Percentiles rank a stretch among this genome's conserved stretches.
phyloP scores from a whole-genome alignment of 23 tunicate genomes.

The Ascidia mentula region DNA sequence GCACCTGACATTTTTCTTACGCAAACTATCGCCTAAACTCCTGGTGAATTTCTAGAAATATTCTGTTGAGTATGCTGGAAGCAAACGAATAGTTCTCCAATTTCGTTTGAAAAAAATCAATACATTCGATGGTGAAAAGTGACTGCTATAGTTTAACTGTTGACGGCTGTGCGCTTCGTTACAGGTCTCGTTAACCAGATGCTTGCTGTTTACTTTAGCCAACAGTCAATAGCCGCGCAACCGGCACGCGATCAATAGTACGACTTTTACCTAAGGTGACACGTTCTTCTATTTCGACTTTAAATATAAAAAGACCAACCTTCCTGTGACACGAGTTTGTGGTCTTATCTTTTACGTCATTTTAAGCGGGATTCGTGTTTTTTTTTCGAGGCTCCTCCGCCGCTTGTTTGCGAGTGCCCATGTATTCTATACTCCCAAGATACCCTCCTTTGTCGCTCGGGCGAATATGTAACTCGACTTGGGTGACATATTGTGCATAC shows the following conservation, averaged over 20 bases:
- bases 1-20: too few relatives aligned
- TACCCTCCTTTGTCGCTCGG: not conserved
- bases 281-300: too few relatives aligned
- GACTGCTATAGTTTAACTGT: constrained; percentile 35
- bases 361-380: too few relatives aligned
- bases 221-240: constrained; percentile 29
- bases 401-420: too few relatives aligned
- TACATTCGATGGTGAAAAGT: constrained; percentile 24
- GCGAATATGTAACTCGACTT: not conserved
- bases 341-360: too few relatives aligned
- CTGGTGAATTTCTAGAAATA: too few relatives aligned
- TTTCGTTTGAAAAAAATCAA: constrained; percentile 31
- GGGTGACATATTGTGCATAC: constrained; percentile 6
- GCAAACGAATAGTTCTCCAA: constrained; percentile 28
- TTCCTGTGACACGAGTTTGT: too few relatives aligned
- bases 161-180: constrained; percentile 26
- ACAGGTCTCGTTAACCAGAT: constrained; percentile 30
- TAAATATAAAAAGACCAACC: too few relatives aligned
- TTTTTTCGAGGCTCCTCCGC: too few relatives aligned
- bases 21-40: too few relatives aligned
- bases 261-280: not conserved
- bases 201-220: constrained; percentile 26
- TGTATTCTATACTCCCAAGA: too few relatives aligned
- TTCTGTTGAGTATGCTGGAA: too few relatives aligned
- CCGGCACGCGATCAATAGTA: not conserved